Percentiles rank a stretch among this genome's conserved stretches.
phyloP scores from a whole-genome alignment of 2,113 vertebrate genomes.

The Alosa alosa region DNA sequence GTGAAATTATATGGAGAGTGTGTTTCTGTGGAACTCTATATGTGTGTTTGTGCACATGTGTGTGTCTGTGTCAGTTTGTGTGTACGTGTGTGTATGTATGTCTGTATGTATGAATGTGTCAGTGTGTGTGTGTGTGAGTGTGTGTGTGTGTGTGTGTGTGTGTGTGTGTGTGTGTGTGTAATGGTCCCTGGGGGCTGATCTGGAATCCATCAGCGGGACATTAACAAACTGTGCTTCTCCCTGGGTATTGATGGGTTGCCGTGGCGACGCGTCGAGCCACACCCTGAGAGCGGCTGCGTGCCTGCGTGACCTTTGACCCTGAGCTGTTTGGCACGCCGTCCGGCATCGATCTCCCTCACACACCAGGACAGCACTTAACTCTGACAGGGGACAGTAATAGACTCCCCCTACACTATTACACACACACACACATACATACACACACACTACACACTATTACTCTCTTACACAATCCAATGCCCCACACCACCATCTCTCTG shows the following conservation, averaged over 20 bases:
- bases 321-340: slow-evolving; percentile 76
- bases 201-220: slow-evolving; percentile 92
- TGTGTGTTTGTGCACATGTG: background rate
- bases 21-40: too few species aligned
- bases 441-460: slow-evolving; percentile 73
- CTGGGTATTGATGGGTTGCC: slow-evolving; percentile 82
- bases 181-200: slow-evolving; percentile 92
- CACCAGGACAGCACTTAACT: slow-evolving; percentile 80
- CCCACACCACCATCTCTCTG: background rate
- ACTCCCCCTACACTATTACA: slow-evolving; percentile 33
- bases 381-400: slow-evolving; percentile 73
- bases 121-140: slow-evolving; percentile 46
- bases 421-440: slow-evolving; percentile 41
- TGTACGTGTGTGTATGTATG: slow-evolving; percentile 14
- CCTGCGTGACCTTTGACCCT: slow-evolving; percentile 84
- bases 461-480: background rate
- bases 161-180: slow-evolving; percentile 63
- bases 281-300: slow-evolving; percentile 68
- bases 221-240: slow-evolving; percentile 88
- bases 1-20: too few species aligned
- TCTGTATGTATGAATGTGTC: background rate
- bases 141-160: slow-evolving; percentile 44
- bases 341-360: slow-evolving; percentile 71
- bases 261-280: slow-evolving; percentile 63
- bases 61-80: slow-evolving; percentile 26